Evolutionary conservation across 2,113 vertebrate genomes (phyloP).

Genomic region (Crotalus horridus): DNA sequence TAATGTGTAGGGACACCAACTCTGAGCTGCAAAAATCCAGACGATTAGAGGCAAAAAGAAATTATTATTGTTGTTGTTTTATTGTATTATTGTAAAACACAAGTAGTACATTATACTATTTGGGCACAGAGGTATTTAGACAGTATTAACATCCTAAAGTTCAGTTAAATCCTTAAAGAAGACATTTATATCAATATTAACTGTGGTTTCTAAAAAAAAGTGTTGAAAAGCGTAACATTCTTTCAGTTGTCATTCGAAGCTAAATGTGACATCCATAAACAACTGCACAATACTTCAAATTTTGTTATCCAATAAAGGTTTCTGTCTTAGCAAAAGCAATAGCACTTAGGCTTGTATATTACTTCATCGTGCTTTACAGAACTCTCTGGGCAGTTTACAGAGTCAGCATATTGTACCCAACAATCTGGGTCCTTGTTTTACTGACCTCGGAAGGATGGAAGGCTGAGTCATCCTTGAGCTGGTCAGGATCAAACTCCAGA

Average conservation of each 20-base stretch:
- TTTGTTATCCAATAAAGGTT: neutral
- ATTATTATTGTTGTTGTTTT: neutral
- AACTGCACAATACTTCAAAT: neutral
- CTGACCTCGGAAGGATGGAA: neutral
- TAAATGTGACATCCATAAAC: neutral
- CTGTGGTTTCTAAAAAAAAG: neutral
- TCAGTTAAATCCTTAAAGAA: neutral
- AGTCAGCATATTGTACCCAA: neutral
- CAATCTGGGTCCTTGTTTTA: neutral
- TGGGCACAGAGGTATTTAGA: neutral
- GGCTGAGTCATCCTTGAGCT: neutral
- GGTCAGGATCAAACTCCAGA: neutral
- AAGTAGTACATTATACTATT: neutral
- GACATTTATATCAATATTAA: neutral
- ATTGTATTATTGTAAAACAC: neutral
- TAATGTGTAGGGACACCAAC: neutral
- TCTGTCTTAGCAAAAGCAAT: neutral
- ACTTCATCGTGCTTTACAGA: neutral
- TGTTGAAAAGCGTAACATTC: neutral
- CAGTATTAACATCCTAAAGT: neutral
- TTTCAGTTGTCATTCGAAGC: neutral
- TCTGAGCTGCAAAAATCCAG: neutral
- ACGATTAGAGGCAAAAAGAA: neutral
- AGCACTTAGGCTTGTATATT: neutral
- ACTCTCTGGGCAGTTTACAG: neutral